These are phyloP conservation scores for Scomber colias DNA, from an alignment of 2,113 vertebrate genomes.

Conservation along the genomic window DNA sequence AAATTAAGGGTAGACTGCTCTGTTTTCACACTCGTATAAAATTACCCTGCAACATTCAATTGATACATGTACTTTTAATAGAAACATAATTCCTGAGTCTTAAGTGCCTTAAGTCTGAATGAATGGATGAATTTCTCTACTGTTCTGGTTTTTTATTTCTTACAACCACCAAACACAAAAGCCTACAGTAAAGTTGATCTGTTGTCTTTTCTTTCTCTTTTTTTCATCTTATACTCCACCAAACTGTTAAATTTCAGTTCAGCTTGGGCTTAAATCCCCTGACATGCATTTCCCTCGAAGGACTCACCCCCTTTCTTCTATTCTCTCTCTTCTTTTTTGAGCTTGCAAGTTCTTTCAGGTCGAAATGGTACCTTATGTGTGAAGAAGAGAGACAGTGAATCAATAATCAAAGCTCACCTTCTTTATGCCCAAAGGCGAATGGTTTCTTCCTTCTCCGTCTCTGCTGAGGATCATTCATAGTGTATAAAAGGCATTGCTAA, in stretches of 20 bases:
- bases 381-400: constrained; percentile 78
- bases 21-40: constrained; percentile 39
- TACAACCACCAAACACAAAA: constrained; percentile 14
- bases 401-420: constrained; percentile 80
- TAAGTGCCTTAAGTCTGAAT: constrained; percentile 15
- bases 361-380: constrained; percentile 72
- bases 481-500: constrained; percentile 78
- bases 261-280: constrained; percentile 60
- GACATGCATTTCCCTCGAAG: constrained; percentile 58
- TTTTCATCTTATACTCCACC: constrained; percentile 27
- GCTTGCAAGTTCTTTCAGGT: constrained; percentile 73
- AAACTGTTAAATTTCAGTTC: constrained; percentile 64
- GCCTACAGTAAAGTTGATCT: constrained; percentile 30
- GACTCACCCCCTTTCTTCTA: constrained; percentile 63
- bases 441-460: constrained; percentile 63
- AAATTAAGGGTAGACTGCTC: constrained; percentile 42
- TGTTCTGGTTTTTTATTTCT: constrained; percentile 7
- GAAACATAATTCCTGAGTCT: constrained; percentile 24
- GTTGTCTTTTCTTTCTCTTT: constrained; percentile 29
- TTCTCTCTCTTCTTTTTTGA: constrained; percentile 67
- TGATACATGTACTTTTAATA: constrained; percentile 30
- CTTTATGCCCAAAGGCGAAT: constrained; percentile 76
- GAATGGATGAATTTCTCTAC: constrained; percentile 15
- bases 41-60: constrained; percentile 33
- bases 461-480: constrained; percentile 71